Base-by-base conservation (phyloP, 2,888 invertebrate genomes). In the Leptarthrus brevirostris region DNA sequence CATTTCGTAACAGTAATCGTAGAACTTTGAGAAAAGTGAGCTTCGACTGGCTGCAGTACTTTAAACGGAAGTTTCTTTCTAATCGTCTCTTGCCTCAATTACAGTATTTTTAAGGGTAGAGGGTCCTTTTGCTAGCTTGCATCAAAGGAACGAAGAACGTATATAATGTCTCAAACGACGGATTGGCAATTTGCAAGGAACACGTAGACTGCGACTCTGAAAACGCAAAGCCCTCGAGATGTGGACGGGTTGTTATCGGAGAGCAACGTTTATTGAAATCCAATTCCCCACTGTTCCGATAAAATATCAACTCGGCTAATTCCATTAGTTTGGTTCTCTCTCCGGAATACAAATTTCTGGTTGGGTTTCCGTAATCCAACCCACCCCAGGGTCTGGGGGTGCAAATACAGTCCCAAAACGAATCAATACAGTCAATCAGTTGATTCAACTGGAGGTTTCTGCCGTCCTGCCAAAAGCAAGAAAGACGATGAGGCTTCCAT, bases 271-370 rank as follows among this genome's bases (percentile, higher is more conserved):
- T 75, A 75, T 74, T 75, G 75, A 75, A 75, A 74, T 72, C 72
- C 74, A 72, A 70, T 56, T 72, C 58, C 58, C 58, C 24, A 75
- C 72, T 72, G 72, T 66, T 69, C 52, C 74, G 74, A 75, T 74
- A 74, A 72, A 74, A 74, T 74, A 75, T 75, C 75, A 75, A 75
- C 72, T 74, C 72, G 66, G 58, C 75, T 75, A 75, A 75, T 75
- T 75, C 75, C 73, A 75, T 75, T 75, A 75, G 72, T 72, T 72
- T 66, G 72, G 64, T 30, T 30, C 66, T 74, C 75, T 61, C 75
- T 58, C 36, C 69, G 44, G 75, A 72, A 75, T 75, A 75, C 74
- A 75, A 75, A 75, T 75, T 71, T 72, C 72, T 66, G 72, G 74
- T 75, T 72, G 58, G 75, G 70, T 44, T 70, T 73, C 73, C 75